Base-by-base conservation (phyloP, 1,140 invertebrate genomes). In the Trachelipus rathkii region DNA sequence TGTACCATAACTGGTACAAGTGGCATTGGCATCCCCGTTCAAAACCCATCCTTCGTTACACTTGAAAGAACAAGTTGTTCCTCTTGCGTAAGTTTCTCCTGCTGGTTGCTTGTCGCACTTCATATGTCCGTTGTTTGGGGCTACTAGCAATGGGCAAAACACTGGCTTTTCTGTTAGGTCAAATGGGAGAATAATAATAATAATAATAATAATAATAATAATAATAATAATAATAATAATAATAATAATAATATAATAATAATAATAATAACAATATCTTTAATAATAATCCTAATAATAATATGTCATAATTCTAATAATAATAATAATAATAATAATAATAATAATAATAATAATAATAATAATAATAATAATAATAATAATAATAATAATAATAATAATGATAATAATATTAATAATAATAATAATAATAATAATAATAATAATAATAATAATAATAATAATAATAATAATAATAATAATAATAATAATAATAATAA, bases 51-150 rank as follows among this genome's bases (percentile, higher is more conserved):
- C 76, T 44, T 24, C 44, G 6, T 50, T 19, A 46, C 80, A 81
- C 5, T 66, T 66, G 46, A 89, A 84, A 71, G 87, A 85, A 83
- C 90, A 91, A 77, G 86, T 85, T 9, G 88, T 88, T 60, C 87
- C 88, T 60, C 80, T 60, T 7, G 83, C 82, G 33, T 80, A 80
- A 67, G 76, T 76, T 10, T 75, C 72, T 77, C 82, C 83, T 9
- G 76, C 75, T 74, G 84, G 83, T 70, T 84, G 83, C 5, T 81
- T 80, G 3, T 84, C 82, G 77, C 86, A 87, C 8, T 82, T 83
- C 43, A 87, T 84, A 44, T 82, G 78, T 24, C 86, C 85, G 77
- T 85, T 82, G 2, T 78, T 68, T 13, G 86, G 86, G 7, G 84
- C 83, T n/a, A 81, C 79, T 33, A 86, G 83, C 0, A 82, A 79